Evolutionary conservation across 2,888 invertebrate genomes (phyloP), one percentile per base, ranked within the genome.

Genomic region (Synanthedon formicaeformis): DNA sequence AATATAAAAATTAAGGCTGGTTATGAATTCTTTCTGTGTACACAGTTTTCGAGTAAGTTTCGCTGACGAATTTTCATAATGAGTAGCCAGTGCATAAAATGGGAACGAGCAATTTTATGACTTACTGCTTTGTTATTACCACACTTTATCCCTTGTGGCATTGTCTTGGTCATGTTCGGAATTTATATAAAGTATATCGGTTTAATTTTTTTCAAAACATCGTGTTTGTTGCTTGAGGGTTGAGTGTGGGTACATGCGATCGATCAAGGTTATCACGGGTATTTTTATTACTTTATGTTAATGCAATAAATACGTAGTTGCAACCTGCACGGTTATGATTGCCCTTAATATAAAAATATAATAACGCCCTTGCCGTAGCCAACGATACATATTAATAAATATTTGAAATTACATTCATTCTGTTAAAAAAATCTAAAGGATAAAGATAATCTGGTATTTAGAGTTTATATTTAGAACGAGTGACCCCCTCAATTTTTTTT

Each of bases 221-320:
- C 67, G 66, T 66, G 70, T 74, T 73, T 69, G 73, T 78, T 68
- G 81, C 82, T 81, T 61, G 72, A 74, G 81, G 83, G 81, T 78
- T 71, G 74, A 68, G 67, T 70, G 73, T 66, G 10, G 34, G 34
- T 34, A 34, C 34, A 34, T 34, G 73, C 67, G 67, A 68, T 75
- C 77, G 78, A 79, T 81, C 73, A 68, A 66, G 68, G 71, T 80
- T 79, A 81, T 78, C 73, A 78, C 76, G 73, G 76, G 68, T 75
- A 79, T 79, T 83, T 74, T 82, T 78, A 76, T 76, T 75, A 80
- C 76, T 70, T 75, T 78, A 82, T 78, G 81, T 73, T 76, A 80
- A 81, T 75, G 66, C 65, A 71, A 69, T 76, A 79, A 81, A 78
- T 77, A 71, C 66, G 73, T 69, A 75, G 74, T 69, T 74, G 71